phyloP scores from a whole-genome alignment of 2,113 vertebrate genomes.

The Pardalotus punctatus region DNA sequence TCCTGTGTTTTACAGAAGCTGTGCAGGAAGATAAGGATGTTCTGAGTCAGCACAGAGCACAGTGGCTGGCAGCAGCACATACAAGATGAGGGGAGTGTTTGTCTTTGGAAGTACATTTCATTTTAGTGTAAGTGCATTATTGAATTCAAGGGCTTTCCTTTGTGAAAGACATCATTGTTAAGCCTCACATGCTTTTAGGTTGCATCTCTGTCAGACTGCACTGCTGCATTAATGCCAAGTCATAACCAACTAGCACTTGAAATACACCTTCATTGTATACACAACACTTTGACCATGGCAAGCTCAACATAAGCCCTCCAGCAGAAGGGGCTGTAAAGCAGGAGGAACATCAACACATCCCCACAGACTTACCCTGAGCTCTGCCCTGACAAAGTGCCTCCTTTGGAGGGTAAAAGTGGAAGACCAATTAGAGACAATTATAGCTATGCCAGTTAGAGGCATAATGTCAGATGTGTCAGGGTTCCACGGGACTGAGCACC shows the following conservation, averaged over 20 bases:
- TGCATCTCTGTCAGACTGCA: neutral
- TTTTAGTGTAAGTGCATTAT: neutral
- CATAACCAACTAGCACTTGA: neutral
- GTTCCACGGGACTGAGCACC: neutral
- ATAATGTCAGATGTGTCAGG: neutral
- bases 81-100: neutral
- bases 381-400: neutral
- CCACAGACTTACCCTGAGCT: neutral
- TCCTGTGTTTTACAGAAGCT: neutral
- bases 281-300: neutral
- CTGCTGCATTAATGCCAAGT: neutral
- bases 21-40: neutral
- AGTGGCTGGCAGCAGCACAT: neutral
- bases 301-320: neutral
- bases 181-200: neutral
- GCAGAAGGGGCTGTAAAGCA: neutral
- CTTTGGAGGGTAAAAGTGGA: neutral
- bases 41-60: neutral
- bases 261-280: neutral
- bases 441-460: neutral
- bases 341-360: accelerated
- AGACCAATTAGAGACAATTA: neutral
- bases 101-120: neutral
- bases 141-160: neutral
- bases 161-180: neutral